Evolutionary conservation across 1,140 invertebrate species (phyloP).

Genomic region (Ditylenchus dipsaci): DNA sequence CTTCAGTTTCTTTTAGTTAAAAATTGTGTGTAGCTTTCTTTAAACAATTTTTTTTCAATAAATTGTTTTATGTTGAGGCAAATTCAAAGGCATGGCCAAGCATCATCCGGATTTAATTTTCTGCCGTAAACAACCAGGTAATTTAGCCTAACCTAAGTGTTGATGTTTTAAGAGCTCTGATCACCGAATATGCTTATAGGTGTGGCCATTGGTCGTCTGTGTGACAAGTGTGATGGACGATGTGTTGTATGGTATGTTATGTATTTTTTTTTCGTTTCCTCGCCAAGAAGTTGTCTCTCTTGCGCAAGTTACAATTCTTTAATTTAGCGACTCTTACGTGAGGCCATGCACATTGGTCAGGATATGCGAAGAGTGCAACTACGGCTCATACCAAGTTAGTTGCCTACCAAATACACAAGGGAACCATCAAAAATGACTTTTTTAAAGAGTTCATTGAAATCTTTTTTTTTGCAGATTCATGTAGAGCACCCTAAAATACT

Average conservation of each 20-base stretch:
- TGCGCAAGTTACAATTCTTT: too few relatives aligned
- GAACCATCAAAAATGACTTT: too few relatives aligned
- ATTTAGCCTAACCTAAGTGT: background rate
- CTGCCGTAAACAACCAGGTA: slow-evolving; percentile 83
- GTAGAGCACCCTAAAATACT: too few relatives aligned
- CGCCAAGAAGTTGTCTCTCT: too few relatives aligned
- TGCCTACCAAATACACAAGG: slow-evolving; percentile 9
- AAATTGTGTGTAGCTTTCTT: too few relatives aligned
- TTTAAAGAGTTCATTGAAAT: slow-evolving; percentile 2
- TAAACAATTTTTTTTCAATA: too few relatives aligned
- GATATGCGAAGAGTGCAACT: slow-evolving; percentile 99
- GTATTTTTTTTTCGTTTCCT: slow-evolving; percentile 30
- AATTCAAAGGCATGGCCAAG: slow-evolving; percentile 75
- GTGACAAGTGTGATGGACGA: slow-evolving; percentile 75
- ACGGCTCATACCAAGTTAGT: slow-evolving; percentile 90
- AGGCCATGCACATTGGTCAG: slow-evolving; percentile 91
- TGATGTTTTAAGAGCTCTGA: too few relatives aligned
- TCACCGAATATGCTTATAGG: slow-evolving; percentile 64
- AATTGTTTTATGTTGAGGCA: too few relatives aligned
- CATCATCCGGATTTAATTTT: slow-evolving; percentile 99
- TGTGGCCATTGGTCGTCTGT: slow-evolving; percentile 91
- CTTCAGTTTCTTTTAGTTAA: too few relatives aligned
- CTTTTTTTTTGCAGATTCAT: too few relatives aligned
- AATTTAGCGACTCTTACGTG: slow-evolving; percentile 94
- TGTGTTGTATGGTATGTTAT: slow-evolving; percentile 31